These are phyloP conservation scores for Acanthoscelides obtectus DNA, from an alignment of 2,888 invertebrate species.

Conservation along the genomic window DNA sequence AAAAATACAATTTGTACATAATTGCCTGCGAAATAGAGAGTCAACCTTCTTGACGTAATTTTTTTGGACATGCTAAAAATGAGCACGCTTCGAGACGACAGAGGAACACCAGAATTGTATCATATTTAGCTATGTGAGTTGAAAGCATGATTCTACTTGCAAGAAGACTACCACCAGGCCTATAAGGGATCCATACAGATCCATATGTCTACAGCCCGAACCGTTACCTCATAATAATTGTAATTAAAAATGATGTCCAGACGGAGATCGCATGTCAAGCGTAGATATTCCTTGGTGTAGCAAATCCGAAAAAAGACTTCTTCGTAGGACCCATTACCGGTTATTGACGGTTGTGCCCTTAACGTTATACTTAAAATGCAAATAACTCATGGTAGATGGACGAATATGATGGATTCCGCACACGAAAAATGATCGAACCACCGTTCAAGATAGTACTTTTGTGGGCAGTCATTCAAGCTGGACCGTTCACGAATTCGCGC, in stretches of 20 bases:
- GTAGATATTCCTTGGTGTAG: not conserved
- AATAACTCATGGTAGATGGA: not conserved
- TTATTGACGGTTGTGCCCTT: not conserved
- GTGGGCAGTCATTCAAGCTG: not conserved
- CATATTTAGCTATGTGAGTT: too few relatives aligned
- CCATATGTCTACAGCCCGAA: not conserved
- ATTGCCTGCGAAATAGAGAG: too few relatives aligned
- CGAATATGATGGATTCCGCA: not conserved
- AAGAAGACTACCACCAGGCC: too few relatives aligned
- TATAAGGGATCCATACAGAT: too few relatives aligned
- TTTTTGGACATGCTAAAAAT: too few relatives aligned
- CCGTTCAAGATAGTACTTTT: not conserved
- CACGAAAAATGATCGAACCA: not conserved
- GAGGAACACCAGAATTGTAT: too few relatives aligned
- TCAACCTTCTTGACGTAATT: too few relatives aligned
- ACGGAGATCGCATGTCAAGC: not conserved
- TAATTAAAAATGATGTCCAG: not conserved
- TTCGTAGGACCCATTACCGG: not conserved
- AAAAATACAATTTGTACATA: too few relatives aligned
- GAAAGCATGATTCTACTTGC: too few relatives aligned
- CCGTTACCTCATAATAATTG: not conserved
- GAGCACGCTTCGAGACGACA: too few relatives aligned
- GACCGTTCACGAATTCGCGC: not conserved
- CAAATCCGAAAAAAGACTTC: not conserved
- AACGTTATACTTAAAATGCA: not conserved